Base-by-base conservation (phyloP, 1,140 invertebrate genomes). In the Streblospio benedicti region DNA sequence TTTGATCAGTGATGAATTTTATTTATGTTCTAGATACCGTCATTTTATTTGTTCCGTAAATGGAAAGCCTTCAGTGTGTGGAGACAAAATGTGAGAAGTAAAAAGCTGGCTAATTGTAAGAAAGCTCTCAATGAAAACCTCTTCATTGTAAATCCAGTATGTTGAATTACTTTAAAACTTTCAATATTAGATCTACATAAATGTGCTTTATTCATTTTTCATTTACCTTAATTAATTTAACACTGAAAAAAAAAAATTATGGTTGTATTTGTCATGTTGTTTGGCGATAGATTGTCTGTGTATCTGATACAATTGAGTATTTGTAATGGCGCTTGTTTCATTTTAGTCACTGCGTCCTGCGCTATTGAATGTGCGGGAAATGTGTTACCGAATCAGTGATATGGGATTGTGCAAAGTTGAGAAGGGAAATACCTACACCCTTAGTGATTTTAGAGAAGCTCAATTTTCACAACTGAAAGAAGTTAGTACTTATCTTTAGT, bases 21-120 rank as follows among this genome's bases (percentile, higher is more conserved):
- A 41, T 14, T 41, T 14, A 41, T 38, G 9, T 35, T 50, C 66
- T 70, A 87, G 83, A 87, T 90, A 43, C 85, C 82, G 60, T 83
- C 84, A 25, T 91, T 91, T 72, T 76, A 79, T 20, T 72, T 83
- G 25, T 91, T 86, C 70, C 81, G 86, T 12, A 81, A 84, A 51
- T 91, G 89, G 88, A 91, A 90, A 74, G 84, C 86, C 0, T 90
- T 91, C 72, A 87, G 85, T 66, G 81, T 86, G 0, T 91, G 89
- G 89, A 79, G 82, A 38, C 87, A 87, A 68, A 85, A 84, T n/a
- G 82, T 91, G 18, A 76, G 83, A 27, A 84, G 81, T 62, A 81
- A 81, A 35, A 91, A 89, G 73, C 82, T 85, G 47, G 79, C 71
- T 41, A 71, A 75, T 6, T 83, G 84, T 0, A 82, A 81, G 16